Evolutionary conservation across 2,888 invertebrate genomes (phyloP), one percentile per base, ranked within the genome.

Genomic region (Deilephila elpenor): DNA sequence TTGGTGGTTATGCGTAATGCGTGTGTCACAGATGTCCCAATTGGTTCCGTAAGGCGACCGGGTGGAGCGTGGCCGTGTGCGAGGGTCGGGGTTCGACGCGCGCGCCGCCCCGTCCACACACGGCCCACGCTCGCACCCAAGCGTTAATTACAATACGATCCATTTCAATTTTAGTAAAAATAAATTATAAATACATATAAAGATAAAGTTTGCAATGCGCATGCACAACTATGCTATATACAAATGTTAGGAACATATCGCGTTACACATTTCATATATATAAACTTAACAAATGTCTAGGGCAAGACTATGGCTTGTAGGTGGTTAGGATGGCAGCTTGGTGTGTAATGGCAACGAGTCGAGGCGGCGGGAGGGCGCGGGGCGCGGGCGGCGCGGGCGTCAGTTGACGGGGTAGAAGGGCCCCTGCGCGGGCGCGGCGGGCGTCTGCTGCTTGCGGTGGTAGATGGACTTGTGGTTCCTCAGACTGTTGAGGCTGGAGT

Each of bases 391-490:
- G 86, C 78, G 79, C 85, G 83, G 79, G 85, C 90, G 93, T 93
- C 93, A 93, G 89, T 93, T 93, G 87, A 93, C 91, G 80, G 93
- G 91, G 91, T 86, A 92, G 92, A 89, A 92, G 83, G 93, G 89
- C 76, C 93, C 91, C 83, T 86, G 90, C 81, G 84, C 76, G 81
- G 90, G 76, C 81, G 91, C 83, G 82, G 95, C 83, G 87, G 96
- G 95, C 92, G 95, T 95, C 90, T 96, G 96, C 94, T 97, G 97
- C 95, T 97, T 97, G 95, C 98, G 96, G 95, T 98, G 98, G 95
- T 98, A 98, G 96, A 98, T 98, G 93, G 98, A 98, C 96, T 98
- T 98, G 96, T 98, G 98, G 96, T 98, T 98, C 93, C 98, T 96
- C 88, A 98, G 96, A 91, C 97, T 98, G 96, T 98, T 98, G 88